Evolutionary conservation across 2,888 invertebrate species (phyloP).

Genomic region (Barypeithes pellucidus): DNA sequence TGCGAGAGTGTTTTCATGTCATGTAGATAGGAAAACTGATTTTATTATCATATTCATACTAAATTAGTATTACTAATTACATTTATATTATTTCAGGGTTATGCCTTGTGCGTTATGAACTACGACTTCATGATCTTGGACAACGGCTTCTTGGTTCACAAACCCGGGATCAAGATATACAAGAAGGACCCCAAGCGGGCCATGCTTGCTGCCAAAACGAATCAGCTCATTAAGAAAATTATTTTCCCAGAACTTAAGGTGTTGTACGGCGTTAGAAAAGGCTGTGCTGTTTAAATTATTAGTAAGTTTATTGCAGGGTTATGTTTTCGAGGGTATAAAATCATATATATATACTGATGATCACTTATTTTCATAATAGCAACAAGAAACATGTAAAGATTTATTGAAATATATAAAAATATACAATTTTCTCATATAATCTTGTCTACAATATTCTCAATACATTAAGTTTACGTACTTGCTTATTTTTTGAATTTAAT

Average conservation of each 20-base stretch:
- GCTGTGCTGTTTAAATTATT: conserved; percentile 80
- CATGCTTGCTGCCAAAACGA: conserved; percentile 83
- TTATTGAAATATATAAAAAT: no score
- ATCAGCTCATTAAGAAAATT: conserved; percentile 82
- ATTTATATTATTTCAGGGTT: conserved; percentile 80
- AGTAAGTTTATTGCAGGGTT: conserved; percentile 16
- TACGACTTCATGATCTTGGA: conserved; percentile 95
- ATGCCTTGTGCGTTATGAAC: conserved; percentile 90
- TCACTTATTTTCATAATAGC: no score
- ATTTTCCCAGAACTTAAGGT: conserved; percentile 90
- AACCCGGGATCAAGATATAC: conserved; percentile 91
- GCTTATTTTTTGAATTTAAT: no score
- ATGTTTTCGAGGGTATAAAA: conserved; percentile 17
- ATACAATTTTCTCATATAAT: no score
- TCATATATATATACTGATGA: neutral
- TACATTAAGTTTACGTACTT: no score
- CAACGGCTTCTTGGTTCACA: conserved; percentile 94
- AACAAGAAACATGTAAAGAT: no score
- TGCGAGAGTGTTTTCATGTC: no score
- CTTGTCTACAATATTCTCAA: no score
- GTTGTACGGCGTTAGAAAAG: conserved; percentile 85
- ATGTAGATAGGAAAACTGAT: no score
- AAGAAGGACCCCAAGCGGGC: conserved; percentile 86
- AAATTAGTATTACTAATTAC: no score
- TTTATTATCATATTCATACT: no score